A percentile compares a stretch with the other conserved stretches of the same genome.
Evolutionary conservation across 2,797 vertebrate species (phyloP).

Genomic region (Macroramphosus scolopax): DNA sequence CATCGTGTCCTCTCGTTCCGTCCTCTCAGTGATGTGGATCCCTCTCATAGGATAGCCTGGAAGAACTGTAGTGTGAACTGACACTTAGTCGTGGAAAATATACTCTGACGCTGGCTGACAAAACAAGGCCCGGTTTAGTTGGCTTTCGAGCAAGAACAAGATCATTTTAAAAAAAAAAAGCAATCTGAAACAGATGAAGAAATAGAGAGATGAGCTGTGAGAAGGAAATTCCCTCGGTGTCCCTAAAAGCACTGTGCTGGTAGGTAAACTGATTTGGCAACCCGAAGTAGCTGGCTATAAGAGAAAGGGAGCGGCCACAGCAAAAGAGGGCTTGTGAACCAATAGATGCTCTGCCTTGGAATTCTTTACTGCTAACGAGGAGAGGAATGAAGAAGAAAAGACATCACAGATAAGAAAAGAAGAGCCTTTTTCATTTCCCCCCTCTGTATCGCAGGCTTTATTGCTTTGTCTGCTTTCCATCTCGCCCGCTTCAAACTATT

Average conservation of each 20-base stretch:
- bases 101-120: too few species aligned
- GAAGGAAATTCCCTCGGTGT: slow-evolving; percentile 35
- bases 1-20: slow-evolving; percentile 12
- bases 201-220: slow-evolving; percentile 11
- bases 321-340: slow-evolving; percentile 42
- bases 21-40: slow-evolving; percentile 12
- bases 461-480: slow-evolving; percentile 53
- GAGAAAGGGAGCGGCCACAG: slow-evolving; percentile 9
- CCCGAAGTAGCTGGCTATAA: too few species aligned
- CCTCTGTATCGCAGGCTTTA: slow-evolving; percentile 34
- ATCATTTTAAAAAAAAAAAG: too few species aligned
- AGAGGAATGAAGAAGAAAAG: slow-evolving; percentile 36
- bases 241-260: slow-evolving; percentile 28
- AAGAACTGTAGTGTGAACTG: too few species aligned
- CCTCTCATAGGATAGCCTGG: too few species aligned
- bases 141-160: too few species aligned
- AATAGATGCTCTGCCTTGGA: slow-evolving; percentile 42
- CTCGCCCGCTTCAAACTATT: slow-evolving; percentile 59
- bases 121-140: slow-evolving; percentile 17
- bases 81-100: too few species aligned
- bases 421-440: slow-evolving; percentile 43
- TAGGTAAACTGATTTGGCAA: slow-evolving; percentile 39
- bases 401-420: slow-evolving; percentile 43
- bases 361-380: slow-evolving; percentile 51
- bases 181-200: slow-evolving; percentile 28